phyloP scores from a whole-genome alignment of 1,140 invertebrate species.

The Harpegnathos saltator region DNA sequence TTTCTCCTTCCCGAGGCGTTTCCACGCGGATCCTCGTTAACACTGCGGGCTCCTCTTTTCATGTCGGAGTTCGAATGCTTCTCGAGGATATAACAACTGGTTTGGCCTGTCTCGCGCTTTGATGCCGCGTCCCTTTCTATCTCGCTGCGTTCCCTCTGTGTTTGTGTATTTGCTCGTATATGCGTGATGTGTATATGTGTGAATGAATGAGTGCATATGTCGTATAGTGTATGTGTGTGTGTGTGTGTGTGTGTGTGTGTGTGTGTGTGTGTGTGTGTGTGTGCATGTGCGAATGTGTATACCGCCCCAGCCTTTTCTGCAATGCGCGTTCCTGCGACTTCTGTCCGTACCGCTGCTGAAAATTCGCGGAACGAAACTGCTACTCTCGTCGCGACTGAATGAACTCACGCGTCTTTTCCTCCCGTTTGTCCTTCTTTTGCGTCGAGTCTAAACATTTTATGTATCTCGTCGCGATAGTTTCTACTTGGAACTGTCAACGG shows the following conservation, averaged over 20 bases:
- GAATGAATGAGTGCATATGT: too few relatives aligned
- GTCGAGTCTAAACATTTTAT: background rate
- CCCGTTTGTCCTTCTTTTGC: background rate
- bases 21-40: constrained; percentile 50
- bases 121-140: constrained; percentile 38
- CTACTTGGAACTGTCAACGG: background rate
- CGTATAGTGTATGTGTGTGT: too few relatives aligned
- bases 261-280: too few relatives aligned
- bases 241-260: too few relatives aligned
- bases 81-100: constrained; percentile 61
- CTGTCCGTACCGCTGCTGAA: background rate
- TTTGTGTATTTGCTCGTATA: background rate
- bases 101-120: constrained; percentile 57
- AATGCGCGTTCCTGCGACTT: constrained; percentile 19
- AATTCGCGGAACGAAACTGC: constrained; percentile 4
- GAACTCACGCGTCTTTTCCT: constrained; percentile 14
- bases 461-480: background rate
- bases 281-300: too few relatives aligned
- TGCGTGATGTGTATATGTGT: too few relatives aligned
- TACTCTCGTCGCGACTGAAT: constrained; percentile 10
- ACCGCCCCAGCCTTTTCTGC: background rate
- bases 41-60: constrained; percentile 53
- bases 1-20: constrained; percentile 26
- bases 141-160: background rate
- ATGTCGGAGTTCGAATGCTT: constrained; percentile 45